phyloP scores from a whole-genome alignment of 2,888 invertebrate species.

The Smittia sp. region DNA sequence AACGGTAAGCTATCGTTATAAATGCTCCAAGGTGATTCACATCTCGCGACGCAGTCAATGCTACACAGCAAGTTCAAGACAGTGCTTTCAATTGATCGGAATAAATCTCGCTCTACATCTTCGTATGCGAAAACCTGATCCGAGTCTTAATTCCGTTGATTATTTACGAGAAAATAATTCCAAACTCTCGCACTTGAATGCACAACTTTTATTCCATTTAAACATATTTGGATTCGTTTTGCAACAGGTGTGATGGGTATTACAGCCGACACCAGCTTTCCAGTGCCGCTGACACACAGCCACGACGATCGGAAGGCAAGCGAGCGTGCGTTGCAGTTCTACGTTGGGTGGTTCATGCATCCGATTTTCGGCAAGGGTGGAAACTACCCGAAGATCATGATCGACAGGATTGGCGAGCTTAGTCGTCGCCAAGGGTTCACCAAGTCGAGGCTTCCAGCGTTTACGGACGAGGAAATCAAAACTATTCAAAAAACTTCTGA shows the following conservation, averaged over 20 bases:
- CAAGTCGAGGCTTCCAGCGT: slow-evolving; percentile 62
- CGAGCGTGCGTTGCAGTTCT: slow-evolving; percentile 61
- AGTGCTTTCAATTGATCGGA: neutral
- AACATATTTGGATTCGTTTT: neutral
- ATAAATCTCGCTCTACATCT: too few species aligned
- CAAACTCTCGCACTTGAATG: too few species aligned
- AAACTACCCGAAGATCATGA: slow-evolving; percentile 67
- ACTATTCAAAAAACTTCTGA: slow-evolving; percentile 64
- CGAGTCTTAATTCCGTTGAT: neutral
- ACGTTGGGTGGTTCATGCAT: slow-evolving; percentile 63
- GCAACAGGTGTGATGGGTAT: slow-evolving; percentile 62
- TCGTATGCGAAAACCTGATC: too few species aligned
- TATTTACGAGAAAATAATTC: neutral
- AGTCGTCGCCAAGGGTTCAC: slow-evolving; percentile 60
- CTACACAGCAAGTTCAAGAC: too few species aligned
- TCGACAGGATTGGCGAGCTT: slow-evolving; percentile 57
- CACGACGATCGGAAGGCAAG: slow-evolving; percentile 60
- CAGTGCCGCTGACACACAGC: slow-evolving; percentile 58
- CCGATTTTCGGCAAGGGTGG: slow-evolving; percentile 63
- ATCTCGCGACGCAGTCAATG: too few species aligned
- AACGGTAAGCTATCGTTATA: slow-evolving; percentile 53
- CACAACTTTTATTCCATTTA: neutral
- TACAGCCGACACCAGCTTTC: slow-evolving; percentile 62
- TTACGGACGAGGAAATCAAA: slow-evolving; percentile 60
- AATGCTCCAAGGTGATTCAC: neutral